Percentiles rank a stretch among this genome's conserved stretches.
Evolutionary conservation across 2,797 vertebrate species (phyloP).

Genomic region (Australoheros facetus): DNA sequence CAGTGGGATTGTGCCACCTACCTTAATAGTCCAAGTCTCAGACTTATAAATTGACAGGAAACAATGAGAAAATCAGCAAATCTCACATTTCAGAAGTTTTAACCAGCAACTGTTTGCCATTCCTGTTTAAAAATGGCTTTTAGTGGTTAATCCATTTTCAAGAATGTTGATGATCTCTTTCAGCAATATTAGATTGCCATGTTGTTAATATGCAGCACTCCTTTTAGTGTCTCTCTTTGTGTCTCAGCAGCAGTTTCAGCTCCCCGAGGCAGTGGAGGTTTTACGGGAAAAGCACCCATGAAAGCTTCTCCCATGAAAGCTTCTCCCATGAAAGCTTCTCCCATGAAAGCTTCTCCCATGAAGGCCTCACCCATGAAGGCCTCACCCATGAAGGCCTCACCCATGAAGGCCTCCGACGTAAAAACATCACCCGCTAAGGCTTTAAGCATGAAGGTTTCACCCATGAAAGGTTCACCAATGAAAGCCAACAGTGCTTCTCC

Average conservation of each 20-base stretch:
- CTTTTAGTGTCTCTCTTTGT: slow-evolving; percentile 4
- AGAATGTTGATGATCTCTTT: not conserved
- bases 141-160: not conserved
- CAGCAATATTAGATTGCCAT: not conserved
- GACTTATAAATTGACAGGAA: not conserved
- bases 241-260: slow-evolving; percentile 16
- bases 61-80: not conserved
- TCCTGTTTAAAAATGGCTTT: not conserved
- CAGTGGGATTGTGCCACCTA: not conserved
- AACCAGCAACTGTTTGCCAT: not conserved
- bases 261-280: slow-evolving; percentile 69
- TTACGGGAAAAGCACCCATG: slow-evolving; percentile 42
- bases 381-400: not conserved
- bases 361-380: slow-evolving; percentile 13
- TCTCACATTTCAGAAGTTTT: not conserved
- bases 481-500: slow-evolving; percentile 75
- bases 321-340: slow-evolving; percentile 4
- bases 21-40: not conserved
- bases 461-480: slow-evolving; percentile 31
- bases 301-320: slow-evolving; percentile 53
- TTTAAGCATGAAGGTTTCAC: not conserved
- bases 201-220: not conserved
- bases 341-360: slow-evolving; percentile 60
- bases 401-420: slow-evolving; percentile 13
- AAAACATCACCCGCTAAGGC: not conserved